Evolutionary conservation across 2,888 invertebrate genomes (phyloP), one percentile per base, ranked within the genome.

Genomic region (Epinotia bilunana): DNA sequence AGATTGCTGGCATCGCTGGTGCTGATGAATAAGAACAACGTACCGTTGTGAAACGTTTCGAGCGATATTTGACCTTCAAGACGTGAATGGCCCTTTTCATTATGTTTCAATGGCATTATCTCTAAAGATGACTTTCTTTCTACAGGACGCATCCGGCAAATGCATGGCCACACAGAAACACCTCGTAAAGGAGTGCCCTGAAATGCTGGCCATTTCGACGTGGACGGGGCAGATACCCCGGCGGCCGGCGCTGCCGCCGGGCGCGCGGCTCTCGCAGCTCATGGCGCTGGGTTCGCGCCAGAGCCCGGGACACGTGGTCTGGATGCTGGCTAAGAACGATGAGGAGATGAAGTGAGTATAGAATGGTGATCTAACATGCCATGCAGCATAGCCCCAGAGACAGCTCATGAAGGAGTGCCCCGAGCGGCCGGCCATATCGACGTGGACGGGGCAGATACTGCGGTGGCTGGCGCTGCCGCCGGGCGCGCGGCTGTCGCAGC

Each of bases 181-280:
- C 80, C 94, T 96, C 78, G 96, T 98, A 78, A 96, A 97, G 86
- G 97, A 97, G 84, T 96, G 97, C 33, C 97, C 97, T 0, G 97
- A 97, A 87, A 95, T 97, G 95, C 91, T 97, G 83, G 97, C 97
- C 33, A 97, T 97, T 77, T 96, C 97, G 1, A 96, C 96, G 81
- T 97, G 96, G 96, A 97, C 97, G 0, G 95, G 96, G 4, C 96
- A 97, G 87, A 96, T 97, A 80, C 97, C 97, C 0, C 95, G 96
- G 79, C 92, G 97, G 78, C 97, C 97, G 0, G 94, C 95, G 57
- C 93, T 97, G 79, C 97, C 97, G 0, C 94, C 94, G 0, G 96
- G 96, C 1, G 96, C 96, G 76, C 95, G 95, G 79, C 92, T 96
- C 28, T 95, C 96, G n/a, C 97, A 97, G 87, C 93, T 97, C 53